These are phyloP conservation scores for Leptestheria dahalacensis DNA, from an alignment of 1,140 invertebrate genomes.

Conservation along the genomic window DNA sequence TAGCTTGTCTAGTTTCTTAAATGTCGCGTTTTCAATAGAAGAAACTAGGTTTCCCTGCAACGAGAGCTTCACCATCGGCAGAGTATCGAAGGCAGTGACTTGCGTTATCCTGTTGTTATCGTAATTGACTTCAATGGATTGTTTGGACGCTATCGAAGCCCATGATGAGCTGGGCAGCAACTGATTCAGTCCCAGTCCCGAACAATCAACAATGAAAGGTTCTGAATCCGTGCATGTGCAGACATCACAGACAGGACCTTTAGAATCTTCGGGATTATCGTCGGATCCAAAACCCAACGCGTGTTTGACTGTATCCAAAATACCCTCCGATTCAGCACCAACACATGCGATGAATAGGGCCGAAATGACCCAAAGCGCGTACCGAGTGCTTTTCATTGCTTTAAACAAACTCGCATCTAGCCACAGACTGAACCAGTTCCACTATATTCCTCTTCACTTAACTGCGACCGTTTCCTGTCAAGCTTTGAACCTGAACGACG, in stretches of 20 bases:
- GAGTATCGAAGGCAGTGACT: background rate
- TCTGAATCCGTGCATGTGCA: background rate
- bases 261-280: background rate
- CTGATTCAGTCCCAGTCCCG: background rate
- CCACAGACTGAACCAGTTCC: no score
- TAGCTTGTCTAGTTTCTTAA: constrained; percentile 43
- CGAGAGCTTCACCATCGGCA: constrained; percentile 20
- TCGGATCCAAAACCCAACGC: background rate
- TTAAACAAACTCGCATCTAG: no score
- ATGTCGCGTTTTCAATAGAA: constrained; percentile 40
- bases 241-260: background rate
- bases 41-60: constrained; percentile 36
- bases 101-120: background rate
- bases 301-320: background rate
- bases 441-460: no score
- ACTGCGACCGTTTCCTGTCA: no score
- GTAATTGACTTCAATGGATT: background rate
- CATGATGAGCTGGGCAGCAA: background rate
- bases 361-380: no score
- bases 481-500: no score
- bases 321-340: no score
- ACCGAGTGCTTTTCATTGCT: no score
- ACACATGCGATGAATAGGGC: no score
- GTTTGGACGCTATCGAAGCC: background rate
- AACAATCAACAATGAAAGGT: background rate